Conservation (phyloP, 2,113 vertebrate species). For the Balaenoptera acutorostrata region DNA sequence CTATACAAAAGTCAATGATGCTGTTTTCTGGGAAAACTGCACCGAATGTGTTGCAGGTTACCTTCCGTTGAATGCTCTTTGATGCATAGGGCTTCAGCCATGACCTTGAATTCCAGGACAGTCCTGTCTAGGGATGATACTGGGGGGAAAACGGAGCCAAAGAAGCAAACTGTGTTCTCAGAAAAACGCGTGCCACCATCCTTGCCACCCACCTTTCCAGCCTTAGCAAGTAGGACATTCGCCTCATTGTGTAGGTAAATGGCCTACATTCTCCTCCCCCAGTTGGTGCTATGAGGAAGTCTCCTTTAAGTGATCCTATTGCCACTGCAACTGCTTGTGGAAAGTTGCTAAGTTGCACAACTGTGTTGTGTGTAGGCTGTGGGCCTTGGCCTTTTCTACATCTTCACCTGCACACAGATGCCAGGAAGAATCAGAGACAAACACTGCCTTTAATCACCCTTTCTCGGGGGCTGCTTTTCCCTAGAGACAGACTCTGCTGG, state of each 20-base stretch:
- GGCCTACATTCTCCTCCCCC: slow-evolving; percentile 1
- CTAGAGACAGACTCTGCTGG: slow-evolving; percentile 31
- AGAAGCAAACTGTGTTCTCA: neutral
- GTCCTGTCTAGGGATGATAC: neutral
- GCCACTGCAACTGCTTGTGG: neutral
- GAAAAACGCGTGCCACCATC: neutral
- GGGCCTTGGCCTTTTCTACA: neutral
- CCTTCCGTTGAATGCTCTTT: neutral
- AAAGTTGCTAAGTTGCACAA: neutral
- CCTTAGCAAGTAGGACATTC: neutral
- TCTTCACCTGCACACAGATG: neutral
- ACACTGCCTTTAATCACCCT: slow-evolving; percentile 22
- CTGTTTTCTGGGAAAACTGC: neutral
- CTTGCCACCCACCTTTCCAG: neutral
- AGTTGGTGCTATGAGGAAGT: neutral
- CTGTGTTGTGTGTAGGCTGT: neutral
- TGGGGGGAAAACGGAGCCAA: neutral
- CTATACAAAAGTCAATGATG: neutral
- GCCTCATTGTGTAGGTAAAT: neutral
- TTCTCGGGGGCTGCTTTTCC: slow-evolving; percentile 23
- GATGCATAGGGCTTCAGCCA: neutral
- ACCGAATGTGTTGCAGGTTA: neutral
- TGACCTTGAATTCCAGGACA: neutral
- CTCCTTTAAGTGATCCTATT: neutral
- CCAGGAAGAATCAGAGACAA: neutral